phyloP scores from a whole-genome alignment of 2,797 vertebrate species.

The Thripadectes ignobilis region DNA sequence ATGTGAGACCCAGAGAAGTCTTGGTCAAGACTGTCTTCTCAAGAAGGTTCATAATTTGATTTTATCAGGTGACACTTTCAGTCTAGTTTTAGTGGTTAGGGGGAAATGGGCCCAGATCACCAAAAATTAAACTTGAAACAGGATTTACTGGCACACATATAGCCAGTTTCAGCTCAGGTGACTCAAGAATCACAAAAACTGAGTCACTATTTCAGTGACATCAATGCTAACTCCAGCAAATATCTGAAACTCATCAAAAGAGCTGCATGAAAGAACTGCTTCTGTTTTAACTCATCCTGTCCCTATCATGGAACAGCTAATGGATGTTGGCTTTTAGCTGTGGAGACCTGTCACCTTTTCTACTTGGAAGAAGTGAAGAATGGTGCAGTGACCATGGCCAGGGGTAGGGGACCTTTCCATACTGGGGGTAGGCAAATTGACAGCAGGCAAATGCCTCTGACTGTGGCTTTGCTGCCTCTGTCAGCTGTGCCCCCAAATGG shows the following conservation, averaged over 20 bases:
- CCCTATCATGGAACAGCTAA: neutral
- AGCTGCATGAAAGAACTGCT: neutral
- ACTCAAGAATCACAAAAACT: slow-evolving; percentile 5
- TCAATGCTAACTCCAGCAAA: neutral
- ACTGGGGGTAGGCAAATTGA: neutral
- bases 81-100: neutral
- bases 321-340: neutral
- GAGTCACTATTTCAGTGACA: slow-evolving; percentile 27
- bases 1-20: neutral
- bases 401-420: neutral
- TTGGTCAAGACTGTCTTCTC: neutral
- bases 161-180: slow-evolving; percentile 7
- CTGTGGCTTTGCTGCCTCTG: neutral
- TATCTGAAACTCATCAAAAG: neutral
- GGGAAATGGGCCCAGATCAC: neutral
- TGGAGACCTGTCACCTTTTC: neutral
- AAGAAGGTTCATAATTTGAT: neutral
- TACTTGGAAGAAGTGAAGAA: neutral
- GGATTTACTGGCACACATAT: neutral
- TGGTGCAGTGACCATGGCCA: neutral
- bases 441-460: neutral
- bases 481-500: neutral
- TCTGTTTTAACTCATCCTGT: neutral
- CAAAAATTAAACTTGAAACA: neutral
- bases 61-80: neutral